A percentile compares a stretch with the other conserved stretches of the same genome.
Evolutionary conservation across 30 jellyfish, hydroid and myxozoan genomes (phyloP).

Genomic region (Catostylus mosaicus): DNA sequence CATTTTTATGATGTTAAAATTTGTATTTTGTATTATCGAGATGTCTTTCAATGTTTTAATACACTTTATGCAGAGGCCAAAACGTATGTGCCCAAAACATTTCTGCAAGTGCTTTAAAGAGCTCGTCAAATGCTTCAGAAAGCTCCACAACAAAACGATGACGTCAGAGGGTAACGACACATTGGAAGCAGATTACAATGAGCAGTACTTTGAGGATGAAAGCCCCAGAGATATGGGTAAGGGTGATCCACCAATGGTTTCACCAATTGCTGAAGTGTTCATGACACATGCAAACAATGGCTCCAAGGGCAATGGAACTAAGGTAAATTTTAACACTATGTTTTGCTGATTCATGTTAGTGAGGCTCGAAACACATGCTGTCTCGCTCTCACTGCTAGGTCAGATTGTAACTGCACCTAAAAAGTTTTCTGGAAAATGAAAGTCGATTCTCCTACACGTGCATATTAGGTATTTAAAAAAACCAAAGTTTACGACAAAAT

Average conservation of each 20-base stretch:
- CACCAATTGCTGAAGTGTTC: slow-evolving; percentile 8
- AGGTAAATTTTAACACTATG: slow-evolving; percentile 1
- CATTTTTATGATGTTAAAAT: too few species aligned
- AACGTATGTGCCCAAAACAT: slow-evolving; percentile 26
- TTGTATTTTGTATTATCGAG: too few species aligned
- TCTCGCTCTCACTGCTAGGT: too few species aligned
- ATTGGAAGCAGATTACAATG: neutral
- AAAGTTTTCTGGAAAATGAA: too few species aligned
- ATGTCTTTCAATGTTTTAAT: too few species aligned
- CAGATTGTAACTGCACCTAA: too few species aligned
- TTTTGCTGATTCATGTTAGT: too few species aligned
- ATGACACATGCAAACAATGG: slow-evolving; percentile 1
- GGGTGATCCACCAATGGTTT: neutral
- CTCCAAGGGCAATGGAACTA: slow-evolving; percentile 43
- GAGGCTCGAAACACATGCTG: too few species aligned
- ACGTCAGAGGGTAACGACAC: neutral
- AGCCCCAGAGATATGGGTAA: neutral
- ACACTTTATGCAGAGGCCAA: slow-evolving; percentile 39
- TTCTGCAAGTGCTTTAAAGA: slow-evolving; percentile 38
- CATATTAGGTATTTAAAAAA: too few species aligned
- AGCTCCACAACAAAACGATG: slow-evolving; percentile 34
- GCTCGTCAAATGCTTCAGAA: slow-evolving; percentile 14
- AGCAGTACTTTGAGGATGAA: neutral
- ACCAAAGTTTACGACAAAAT: too few species aligned
- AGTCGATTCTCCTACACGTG: too few species aligned